phyloP scores from a whole-genome alignment of 2,797 vertebrate genomes.

The Eutrigla gurnardus region DNA sequence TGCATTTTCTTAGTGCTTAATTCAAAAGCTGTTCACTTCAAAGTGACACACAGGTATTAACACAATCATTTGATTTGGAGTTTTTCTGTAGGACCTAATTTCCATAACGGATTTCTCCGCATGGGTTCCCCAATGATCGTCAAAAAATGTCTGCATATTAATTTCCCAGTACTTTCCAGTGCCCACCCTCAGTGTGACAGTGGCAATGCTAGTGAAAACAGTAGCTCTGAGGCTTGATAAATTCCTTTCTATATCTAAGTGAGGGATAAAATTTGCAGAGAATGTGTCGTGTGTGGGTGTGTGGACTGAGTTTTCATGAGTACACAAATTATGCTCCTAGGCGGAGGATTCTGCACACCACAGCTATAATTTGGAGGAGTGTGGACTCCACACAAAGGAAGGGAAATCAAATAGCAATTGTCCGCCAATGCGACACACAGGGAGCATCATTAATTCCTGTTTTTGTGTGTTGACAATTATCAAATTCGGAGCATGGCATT shows the following conservation, averaged over 20 bases:
- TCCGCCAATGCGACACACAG: slow-evolving; percentile 18
- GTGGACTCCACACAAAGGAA: slow-evolving; percentile 27
- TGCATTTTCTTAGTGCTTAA: slow-evolving; percentile 20
- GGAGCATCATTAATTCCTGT: slow-evolving; percentile 35
- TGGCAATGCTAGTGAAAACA: slow-evolving; percentile 3
- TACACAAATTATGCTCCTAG: slow-evolving; percentile 43
- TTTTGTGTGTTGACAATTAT: slow-evolving; percentile 50
- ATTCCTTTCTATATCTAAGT: slow-evolving; percentile 34
- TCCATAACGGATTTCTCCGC: slow-evolving; percentile 28
- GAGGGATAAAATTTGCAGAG: slow-evolving; percentile 32
- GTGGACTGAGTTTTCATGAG: slow-evolving; percentile 22
- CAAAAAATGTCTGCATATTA: slow-evolving; percentile 14
- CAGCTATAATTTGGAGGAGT: slow-evolving; percentile 39
- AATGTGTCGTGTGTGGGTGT: slow-evolving; percentile 47
- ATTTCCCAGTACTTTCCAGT: slow-evolving; percentile 2
- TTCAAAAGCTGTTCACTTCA: slow-evolving; percentile 53
- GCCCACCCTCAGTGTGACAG: not conserved
- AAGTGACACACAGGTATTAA: slow-evolving; percentile 36
- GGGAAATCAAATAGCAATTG: slow-evolving; percentile 46
- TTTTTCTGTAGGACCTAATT: slow-evolving; percentile 33
- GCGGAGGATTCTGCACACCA: slow-evolving; percentile 25
- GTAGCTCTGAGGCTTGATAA: not conserved
- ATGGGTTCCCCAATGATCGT: slow-evolving; percentile 22
- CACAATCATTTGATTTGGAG: slow-evolving; percentile 48
- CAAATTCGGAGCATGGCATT: not conserved